phyloP scores from a whole-genome alignment of 2,113 vertebrate genomes.

The Chaetodon trifascialis region DNA sequence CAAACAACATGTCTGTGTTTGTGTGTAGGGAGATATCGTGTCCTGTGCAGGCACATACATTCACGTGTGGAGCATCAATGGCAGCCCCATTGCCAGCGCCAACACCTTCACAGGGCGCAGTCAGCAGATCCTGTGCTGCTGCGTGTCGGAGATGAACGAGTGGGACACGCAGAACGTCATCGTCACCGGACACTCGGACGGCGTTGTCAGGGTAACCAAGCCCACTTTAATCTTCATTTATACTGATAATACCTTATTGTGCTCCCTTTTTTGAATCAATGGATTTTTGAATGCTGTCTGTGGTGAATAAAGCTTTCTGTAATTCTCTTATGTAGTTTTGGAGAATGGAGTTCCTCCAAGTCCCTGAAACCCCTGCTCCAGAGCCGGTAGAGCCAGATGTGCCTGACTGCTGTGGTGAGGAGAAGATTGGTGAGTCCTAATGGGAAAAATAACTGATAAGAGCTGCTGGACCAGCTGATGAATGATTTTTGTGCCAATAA shows the following conservation, averaged over 20 bases:
- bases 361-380: slow-evolving; percentile 97
- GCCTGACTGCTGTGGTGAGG: slow-evolving; percentile 92
- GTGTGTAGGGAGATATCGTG: slow-evolving; percentile 93
- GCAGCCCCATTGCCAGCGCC: slow-evolving; percentile 93
- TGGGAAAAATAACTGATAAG: not conserved
- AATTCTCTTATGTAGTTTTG: slow-evolving; percentile 88
- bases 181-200: slow-evolving; percentile 96
- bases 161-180: slow-evolving; percentile 99
- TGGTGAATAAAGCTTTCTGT: not conserved
- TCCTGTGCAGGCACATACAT: slow-evolving; percentile 96
- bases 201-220: slow-evolving; percentile 91
- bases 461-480: not conserved
- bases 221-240: fast-evolving
- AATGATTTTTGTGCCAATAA: not conserved
- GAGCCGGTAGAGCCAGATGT: slow-evolving; percentile 91
- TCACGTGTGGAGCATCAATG: slow-evolving; percentile 98
- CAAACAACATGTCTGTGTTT: not conserved
- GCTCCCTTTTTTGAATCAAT: no score
- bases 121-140: slow-evolving; percentile 97
- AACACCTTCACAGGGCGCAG: slow-evolving; percentile 98
- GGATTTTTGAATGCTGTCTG: not conserved
- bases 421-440: slow-evolving; percentile 90
- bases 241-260: not conserved
- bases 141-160: slow-evolving; percentile 98
- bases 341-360: slow-evolving; percentile 99